Evolutionary conservation across 2,113 vertebrate genomes (phyloP).

Genomic region (Pipra filicauda): DNA sequence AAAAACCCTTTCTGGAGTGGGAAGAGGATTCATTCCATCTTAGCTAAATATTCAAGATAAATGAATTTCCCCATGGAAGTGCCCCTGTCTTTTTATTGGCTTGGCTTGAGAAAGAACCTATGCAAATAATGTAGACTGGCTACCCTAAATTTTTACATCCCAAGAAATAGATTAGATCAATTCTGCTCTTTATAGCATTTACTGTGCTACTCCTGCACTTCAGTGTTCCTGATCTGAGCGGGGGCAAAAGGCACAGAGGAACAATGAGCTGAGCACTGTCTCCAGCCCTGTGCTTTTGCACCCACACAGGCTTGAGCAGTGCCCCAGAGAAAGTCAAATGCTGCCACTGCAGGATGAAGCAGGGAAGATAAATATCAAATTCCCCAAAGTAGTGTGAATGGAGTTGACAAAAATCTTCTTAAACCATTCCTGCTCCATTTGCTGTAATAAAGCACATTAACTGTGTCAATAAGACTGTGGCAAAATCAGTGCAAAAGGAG

Average conservation of each 20-base stretch:
- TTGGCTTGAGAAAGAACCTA: neutral
- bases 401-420: neutral
- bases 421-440: neutral
- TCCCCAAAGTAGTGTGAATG: neutral
- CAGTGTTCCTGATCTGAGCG: neutral
- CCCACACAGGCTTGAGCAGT: neutral
- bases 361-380: neutral
- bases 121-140: neutral
- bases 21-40: neutral
- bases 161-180: neutral
- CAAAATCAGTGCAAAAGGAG: neutral
- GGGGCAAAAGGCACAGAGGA: neutral
- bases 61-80: neutral
- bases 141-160: neutral
- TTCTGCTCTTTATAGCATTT: neutral
- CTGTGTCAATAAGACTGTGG: neutral
- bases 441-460: neutral
- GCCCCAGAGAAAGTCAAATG: neutral
- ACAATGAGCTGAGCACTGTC: neutral
- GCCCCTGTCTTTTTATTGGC: neutral
- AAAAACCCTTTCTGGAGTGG: neutral
- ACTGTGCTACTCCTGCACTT: neutral
- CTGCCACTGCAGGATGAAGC: neutral
- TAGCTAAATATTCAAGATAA: neutral
- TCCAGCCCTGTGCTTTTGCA: neutral